Base-by-base conservation (phyloP, 2,113 vertebrate genomes). In the Larimichthys crocea region DNA sequence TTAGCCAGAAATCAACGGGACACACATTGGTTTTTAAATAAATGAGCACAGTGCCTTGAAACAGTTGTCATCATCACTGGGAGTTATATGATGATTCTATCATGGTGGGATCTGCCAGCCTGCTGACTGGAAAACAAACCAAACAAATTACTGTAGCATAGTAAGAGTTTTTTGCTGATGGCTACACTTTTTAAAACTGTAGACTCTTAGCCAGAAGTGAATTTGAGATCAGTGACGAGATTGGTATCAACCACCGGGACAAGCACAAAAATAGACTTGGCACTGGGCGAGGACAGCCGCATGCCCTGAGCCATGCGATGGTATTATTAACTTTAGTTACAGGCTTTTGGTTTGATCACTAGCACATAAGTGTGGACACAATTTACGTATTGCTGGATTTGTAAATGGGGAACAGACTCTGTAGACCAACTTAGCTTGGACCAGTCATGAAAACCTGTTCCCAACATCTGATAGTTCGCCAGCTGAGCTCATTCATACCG, bases 1-100 rank as follows among this genome's bases (percentile, higher is more conserved):
- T 90, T 79, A 74, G 19, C 50, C 73, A 48, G 74, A 82, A 83
- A 83, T 5, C 71, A 65, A 40, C 71, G 76, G 26, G 17, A 86
- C 79, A 77, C 15, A 31, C 49, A 22, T 7, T 19, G 46, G 14
- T 71, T 68, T 66, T 24, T 4, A 35, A 77, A 53, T 49, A 76
- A 82, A 74, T 60, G 19, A 60, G 64, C 59, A 14, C 22, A 22
- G 14, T 11, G 5, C 44, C 29, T 53, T 63, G 53, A 59, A 22
- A 70, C 9, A 29, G 4, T 10, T 59, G 22, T 14, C 0, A 46
- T 22, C 26, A 65, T 71, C n/a, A 60, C 46, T 44, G 17, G 55
- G 44, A 62, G 17, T 73, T 24, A 20, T 31, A n/a, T 72, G n/a
- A 62, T 76, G 19, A 71, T 0, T 62, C 24, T 24, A 46, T 62